Evolutionary conservation across 1,140 invertebrate genomes (phyloP).

Genomic region (Pogonomyrmex barbatus): DNA sequence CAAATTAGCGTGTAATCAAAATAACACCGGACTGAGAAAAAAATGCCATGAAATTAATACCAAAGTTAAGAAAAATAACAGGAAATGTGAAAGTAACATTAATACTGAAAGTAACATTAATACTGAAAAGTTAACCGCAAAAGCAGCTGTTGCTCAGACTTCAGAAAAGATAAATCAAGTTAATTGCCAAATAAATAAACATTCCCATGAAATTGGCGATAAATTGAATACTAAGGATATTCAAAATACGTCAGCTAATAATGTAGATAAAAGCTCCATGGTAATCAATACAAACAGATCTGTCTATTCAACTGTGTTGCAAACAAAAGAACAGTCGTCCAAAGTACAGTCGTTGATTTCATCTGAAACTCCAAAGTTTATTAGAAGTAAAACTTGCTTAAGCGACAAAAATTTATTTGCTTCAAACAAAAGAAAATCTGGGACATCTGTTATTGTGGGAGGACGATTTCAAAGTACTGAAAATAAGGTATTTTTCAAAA

Average conservation of each 20-base stretch:
- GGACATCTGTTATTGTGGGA: constrained; percentile 78
- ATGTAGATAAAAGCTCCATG: constrained; percentile 49
- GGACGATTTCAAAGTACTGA: constrained; percentile 74
- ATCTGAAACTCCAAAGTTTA: constrained; percentile 78
- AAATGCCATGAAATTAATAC: constrained; percentile 77
- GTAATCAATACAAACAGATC: constrained; percentile 67
- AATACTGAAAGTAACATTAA: constrained; percentile 55
- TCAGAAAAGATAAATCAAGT: constrained; percentile 64
- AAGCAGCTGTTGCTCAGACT: constrained; percentile 51
- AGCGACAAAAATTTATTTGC: constrained; percentile 75
- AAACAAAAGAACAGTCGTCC: constrained; percentile 75
- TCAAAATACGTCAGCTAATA: constrained; percentile 68
- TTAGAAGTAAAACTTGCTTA: constrained; percentile 84
- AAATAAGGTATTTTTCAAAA: constrained; percentile 64
- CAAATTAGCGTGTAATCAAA: constrained; percentile 66
- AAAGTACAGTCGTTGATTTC: constrained; percentile 63
- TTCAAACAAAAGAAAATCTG: constrained; percentile 76
- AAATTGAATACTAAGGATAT: constrained; percentile 76
- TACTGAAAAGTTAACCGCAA: constrained; percentile 58
- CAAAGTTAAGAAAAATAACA: constrained; percentile 75
- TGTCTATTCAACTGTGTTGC: constrained; percentile 86
- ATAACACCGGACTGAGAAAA: constrained; percentile 74
- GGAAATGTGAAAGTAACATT: constrained; percentile 60
- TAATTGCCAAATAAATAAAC: constrained; percentile 76
- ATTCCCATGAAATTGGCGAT: constrained; percentile 76